These are phyloP conservation scores for Abramis brama DNA, from an alignment of 2,113 vertebrate species.

Conservation along the genomic window DNA sequence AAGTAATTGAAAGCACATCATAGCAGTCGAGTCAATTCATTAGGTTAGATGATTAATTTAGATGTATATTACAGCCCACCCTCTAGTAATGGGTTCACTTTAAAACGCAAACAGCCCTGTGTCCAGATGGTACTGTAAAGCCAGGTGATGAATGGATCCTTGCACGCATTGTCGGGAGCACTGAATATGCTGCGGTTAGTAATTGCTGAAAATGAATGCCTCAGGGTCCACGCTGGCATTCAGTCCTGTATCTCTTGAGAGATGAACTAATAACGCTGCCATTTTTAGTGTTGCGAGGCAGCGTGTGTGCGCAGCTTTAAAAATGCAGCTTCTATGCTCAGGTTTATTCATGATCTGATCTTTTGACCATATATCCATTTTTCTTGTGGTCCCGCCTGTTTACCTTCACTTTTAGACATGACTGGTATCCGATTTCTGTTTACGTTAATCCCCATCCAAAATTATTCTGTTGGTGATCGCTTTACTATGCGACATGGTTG, in stretches of 20 bases:
- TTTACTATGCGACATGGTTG: no score
- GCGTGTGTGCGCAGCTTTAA: background rate
- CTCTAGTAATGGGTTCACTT: slow-evolving; percentile 7
- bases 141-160: slow-evolving; percentile 41
- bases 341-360: slow-evolving; percentile 5
- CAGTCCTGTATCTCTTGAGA: slow-evolving; percentile 1
- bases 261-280: background rate
- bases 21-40: background rate
- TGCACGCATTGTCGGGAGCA: slow-evolving; percentile 32
- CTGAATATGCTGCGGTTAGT: slow-evolving; percentile 32
- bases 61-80: background rate
- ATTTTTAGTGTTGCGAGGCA: background rate
- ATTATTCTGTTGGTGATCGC: no score
- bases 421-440: no score
- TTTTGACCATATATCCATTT: no score
- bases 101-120: slow-evolving; percentile 12
- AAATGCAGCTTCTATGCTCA: background rate
- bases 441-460: no score
- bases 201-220: slow-evolving; percentile 43
- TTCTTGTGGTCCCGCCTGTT: no score
- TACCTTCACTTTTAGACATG: no score
- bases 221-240: background rate
- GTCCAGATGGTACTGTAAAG: slow-evolving; percentile 40
- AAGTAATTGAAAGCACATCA: background rate
- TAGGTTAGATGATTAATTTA: slow-evolving; percentile 25